Evolutionary conservation across 2,888 invertebrate species (phyloP), one percentile per base, ranked within the genome.

Genomic region (Parasteatoda lunata): DNA sequence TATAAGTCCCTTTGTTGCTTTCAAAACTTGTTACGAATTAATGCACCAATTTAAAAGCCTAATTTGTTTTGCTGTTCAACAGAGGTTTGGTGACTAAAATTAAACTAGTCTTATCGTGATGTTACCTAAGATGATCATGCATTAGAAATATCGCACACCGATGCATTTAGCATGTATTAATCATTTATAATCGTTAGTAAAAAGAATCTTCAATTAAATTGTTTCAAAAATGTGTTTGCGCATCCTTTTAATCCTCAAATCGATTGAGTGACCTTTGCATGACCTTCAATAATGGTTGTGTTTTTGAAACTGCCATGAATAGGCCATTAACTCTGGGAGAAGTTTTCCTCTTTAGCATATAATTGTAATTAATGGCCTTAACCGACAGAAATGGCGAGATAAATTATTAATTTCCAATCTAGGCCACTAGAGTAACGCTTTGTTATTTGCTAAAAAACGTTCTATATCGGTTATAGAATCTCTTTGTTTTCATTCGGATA

Each of bases 311-410:
- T 59, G 8, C 59, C 59, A 71, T 68, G 79, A 79, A 73, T 73
- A 65, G 73, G 71, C 73, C 80, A 80, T 80, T 80, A 80, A 52
- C 70, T 70, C 72, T 9, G 5, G 80, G n/a, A 45, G 48, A 75
- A 75, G 47, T 52, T 75, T 45, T 13, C 30, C 13, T 76, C 82
- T 49, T 82, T 82, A 82, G 64, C 82, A 82, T 82, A 82, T 70
- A 52, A 75, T 70, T 69, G 71, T 76, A 82, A 82, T 82, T 82
- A 82, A 81, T 81, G 81, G 73, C 70, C 59, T 65, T 75, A 59
- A 52, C 45, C 52, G 65, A 73, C 66, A 51, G 8, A 52, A 49
- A 47, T 64, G 80, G 52, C 49, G 72, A 66, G n/a, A 70, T 47
- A 70, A n/a, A 76, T 76, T 69, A 69, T 81, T 81, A 75, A 72